A percentile compares a stretch with the other conserved stretches of the same genome.
These are phyloP conservation scores for Xestoiulus laeticollis DNA, from an alignment of 2,888 invertebrate genomes.

Conservation along the genomic window DNA sequence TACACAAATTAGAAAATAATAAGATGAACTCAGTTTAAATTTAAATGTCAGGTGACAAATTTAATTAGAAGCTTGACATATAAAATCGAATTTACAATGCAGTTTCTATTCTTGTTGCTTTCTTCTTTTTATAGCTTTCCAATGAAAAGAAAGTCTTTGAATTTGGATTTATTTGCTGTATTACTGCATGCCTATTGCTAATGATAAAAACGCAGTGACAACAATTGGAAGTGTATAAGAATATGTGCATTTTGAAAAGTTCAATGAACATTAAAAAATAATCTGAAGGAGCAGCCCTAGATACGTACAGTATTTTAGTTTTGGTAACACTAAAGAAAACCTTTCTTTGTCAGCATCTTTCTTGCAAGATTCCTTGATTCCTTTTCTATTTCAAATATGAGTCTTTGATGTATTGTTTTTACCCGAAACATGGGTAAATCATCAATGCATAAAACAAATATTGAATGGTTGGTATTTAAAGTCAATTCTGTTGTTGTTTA, in stretches of 20 bases:
- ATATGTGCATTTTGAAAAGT: background rate
- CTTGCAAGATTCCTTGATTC: background rate
- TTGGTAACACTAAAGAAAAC: background rate
- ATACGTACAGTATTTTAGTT: too few species aligned
- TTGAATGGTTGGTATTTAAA: conserved; percentile 37
- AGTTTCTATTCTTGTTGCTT: too few species aligned
- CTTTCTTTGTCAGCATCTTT: background rate
- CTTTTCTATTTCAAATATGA: background rate
- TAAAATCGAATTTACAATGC: too few species aligned
- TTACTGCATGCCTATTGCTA: too few species aligned
- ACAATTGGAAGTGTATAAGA: too few species aligned
- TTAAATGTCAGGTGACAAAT: too few species aligned
- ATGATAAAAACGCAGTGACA: background rate
- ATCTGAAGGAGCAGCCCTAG: background rate
- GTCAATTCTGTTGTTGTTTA: background rate
- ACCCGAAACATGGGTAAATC: background rate
- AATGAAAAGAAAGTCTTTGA: too few species aligned
- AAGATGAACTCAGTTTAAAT: too few species aligned
- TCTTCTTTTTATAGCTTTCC: too few species aligned
- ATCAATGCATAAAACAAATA: conserved; percentile 31
- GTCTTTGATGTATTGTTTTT: background rate
- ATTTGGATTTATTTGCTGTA: too few species aligned
- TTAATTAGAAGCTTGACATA: too few species aligned
- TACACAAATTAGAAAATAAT: too few species aligned
- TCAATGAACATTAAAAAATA: background rate